These are phyloP conservation scores for Podarcis lilfordi DNA, from an alignment of 2,797 vertebrate genomes.

Conservation along the genomic window DNA sequence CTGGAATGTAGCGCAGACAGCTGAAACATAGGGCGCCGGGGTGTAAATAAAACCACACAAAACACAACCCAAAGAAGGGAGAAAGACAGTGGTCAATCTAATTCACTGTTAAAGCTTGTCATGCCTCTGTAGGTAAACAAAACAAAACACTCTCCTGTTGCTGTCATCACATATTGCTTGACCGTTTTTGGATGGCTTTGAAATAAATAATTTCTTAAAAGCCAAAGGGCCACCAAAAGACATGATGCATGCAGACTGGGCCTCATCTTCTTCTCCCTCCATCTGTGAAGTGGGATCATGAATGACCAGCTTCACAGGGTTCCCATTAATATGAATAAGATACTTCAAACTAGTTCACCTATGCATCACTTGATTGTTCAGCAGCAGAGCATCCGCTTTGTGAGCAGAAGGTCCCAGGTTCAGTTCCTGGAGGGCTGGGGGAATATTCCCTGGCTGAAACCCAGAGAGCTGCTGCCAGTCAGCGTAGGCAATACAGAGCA, in stretches of 20 bases:
- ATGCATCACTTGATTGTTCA: background rate
- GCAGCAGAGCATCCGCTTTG: background rate
- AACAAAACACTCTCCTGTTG: background rate
- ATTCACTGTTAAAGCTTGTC: background rate
- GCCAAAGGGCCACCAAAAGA: background rate
- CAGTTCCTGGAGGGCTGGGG: background rate
- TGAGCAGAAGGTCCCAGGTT: background rate
- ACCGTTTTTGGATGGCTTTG: background rate
- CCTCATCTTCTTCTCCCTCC: background rate
- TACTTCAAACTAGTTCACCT: background rate
- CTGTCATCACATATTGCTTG: background rate
- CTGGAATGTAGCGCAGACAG: background rate
- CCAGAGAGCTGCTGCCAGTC: background rate
- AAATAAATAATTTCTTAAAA: background rate
- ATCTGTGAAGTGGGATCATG: background rate
- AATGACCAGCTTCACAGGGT: background rate
- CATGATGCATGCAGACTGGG: background rate
- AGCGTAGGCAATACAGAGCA: background rate
- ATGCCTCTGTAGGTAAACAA: slow-evolving; percentile 1
- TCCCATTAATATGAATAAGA: background rate
- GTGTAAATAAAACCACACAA: too few relatives aligned
- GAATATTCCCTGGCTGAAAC: background rate
- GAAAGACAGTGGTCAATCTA: background rate
- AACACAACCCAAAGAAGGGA: background rate
- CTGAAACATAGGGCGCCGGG: fast-evolving